These are phyloP conservation scores for Ennomos erosarius DNA, from an alignment of 2,888 invertebrate genomes.

Conservation along the genomic window DNA sequence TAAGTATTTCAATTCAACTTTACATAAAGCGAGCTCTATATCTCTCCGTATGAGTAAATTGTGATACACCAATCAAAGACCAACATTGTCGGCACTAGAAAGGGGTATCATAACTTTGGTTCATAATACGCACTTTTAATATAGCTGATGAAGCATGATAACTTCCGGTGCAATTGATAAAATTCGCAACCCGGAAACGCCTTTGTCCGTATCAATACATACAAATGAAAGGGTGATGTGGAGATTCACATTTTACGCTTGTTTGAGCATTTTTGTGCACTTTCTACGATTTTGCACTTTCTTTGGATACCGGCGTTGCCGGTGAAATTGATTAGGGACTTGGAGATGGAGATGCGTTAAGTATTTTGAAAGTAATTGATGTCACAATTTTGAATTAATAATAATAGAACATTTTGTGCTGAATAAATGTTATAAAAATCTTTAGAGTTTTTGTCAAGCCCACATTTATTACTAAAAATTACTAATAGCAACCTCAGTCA, in stretches of 20 bases:
- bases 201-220: slow-evolving; percentile 59
- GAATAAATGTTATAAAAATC: too few relatives aligned
- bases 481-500: too few relatives aligned
- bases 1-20: too few relatives aligned
- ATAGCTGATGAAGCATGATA: slow-evolving; percentile 72
- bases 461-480: too few relatives aligned
- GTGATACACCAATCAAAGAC: slow-evolving; percentile 33
- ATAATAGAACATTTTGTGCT: too few relatives aligned
- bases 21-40: too few relatives aligned
- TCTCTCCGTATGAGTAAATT: background rate
- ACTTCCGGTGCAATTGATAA: slow-evolving; percentile 75
- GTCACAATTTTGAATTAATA: background rate
- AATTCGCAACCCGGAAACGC: slow-evolving; percentile 76
- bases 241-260: slow-evolving; percentile 59
- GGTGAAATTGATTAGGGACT: slow-evolving; percentile 49
- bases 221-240: slow-evolving; percentile 68
- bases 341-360: slow-evolving; percentile 2
- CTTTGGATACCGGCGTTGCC: slow-evolving; percentile 33
- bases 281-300: slow-evolving; percentile 31
- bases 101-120: slow-evolving; percentile 45
- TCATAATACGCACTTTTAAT: slow-evolving; percentile 58
- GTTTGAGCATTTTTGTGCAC: slow-evolving; percentile 40
- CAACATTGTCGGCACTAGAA: slow-evolving; percentile 65
- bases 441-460: too few relatives aligned
- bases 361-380: background rate